A percentile compares a stretch with the other conserved stretches of the same genome.
Evolutionary conservation across 1,140 invertebrate genomes (phyloP).

Genomic region (Littorina saxatilis): DNA sequence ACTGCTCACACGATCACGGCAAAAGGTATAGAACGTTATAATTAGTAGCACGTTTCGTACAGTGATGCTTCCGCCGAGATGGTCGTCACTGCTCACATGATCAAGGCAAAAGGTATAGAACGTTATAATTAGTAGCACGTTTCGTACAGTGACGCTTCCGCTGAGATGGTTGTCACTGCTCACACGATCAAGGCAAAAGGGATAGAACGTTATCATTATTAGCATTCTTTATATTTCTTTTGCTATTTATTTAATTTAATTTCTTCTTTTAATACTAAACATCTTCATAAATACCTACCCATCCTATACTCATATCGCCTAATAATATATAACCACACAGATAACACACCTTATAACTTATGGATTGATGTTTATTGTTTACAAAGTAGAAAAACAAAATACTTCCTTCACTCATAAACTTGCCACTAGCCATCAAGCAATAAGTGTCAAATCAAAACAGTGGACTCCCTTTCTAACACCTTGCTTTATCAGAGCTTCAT

Average conservation of each 20-base stretch:
- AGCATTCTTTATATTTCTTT: constrained; percentile 94
- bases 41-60: constrained; percentile 96
- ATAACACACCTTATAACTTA: no score
- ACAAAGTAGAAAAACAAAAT: no score
- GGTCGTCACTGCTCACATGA: constrained; percentile 69
- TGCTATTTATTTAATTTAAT: background rate
- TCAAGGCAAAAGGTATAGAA: background rate
- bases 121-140: constrained; percentile 93
- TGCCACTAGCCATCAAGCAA: no score
- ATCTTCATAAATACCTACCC: no score
- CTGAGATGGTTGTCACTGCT: constrained; percentile 81
- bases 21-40: background rate
- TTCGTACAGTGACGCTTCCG: constrained; percentile 96
- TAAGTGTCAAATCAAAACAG: no score
- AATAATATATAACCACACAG: background rate
- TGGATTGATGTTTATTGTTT: no score
- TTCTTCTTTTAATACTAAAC: background rate
- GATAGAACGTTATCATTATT: constrained; percentile 76
- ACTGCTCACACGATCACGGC: constrained; percentile 61
- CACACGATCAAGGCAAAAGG: constrained; percentile 34
- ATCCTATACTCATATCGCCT: background rate
- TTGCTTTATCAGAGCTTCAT: no score
- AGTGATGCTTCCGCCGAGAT: constrained; percentile 94
- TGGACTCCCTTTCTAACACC: no score
- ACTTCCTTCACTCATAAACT: no score